These are phyloP conservation scores for Semnornis frantzii DNA, from an alignment of 2,113 vertebrate species.

Conservation along the genomic window DNA sequence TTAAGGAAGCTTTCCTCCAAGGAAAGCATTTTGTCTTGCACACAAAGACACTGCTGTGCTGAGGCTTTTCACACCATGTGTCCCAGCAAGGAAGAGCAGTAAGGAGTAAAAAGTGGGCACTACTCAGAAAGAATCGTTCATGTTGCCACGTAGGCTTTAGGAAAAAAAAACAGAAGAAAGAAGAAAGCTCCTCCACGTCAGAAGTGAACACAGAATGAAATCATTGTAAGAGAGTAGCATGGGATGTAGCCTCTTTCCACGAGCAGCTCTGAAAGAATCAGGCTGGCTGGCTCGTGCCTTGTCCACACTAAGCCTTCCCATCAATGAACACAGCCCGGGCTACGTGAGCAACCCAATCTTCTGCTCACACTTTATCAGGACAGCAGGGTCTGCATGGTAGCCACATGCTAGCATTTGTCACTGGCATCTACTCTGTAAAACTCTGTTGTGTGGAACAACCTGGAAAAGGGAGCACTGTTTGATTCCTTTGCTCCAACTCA, in stretches of 20 bases:
- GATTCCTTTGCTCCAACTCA: background rate
- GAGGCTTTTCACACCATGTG: background rate
- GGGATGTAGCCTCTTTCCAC: background rate
- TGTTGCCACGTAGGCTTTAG: background rate
- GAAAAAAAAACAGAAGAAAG: background rate
- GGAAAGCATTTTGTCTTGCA: background rate
- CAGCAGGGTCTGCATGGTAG: background rate
- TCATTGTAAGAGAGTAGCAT: background rate
- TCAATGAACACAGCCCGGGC: background rate
- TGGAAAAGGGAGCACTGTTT: background rate
- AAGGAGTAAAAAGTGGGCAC: background rate
- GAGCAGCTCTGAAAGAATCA: background rate
- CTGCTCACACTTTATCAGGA: background rate
- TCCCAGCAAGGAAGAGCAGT: background rate
- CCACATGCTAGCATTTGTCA: background rate
- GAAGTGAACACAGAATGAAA: conserved; percentile 34
- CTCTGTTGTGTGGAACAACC: background rate
- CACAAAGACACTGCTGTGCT: conserved; percentile 46
- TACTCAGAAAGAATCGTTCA: background rate
- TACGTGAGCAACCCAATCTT: background rate
- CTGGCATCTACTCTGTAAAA: background rate
- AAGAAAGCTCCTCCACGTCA: background rate
- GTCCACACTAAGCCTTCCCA: background rate
- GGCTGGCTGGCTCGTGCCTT: background rate
- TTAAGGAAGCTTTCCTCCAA: background rate